Conservation (phyloP, 2,888 invertebrate genomes). For the Coelopa pilipes region DNA sequence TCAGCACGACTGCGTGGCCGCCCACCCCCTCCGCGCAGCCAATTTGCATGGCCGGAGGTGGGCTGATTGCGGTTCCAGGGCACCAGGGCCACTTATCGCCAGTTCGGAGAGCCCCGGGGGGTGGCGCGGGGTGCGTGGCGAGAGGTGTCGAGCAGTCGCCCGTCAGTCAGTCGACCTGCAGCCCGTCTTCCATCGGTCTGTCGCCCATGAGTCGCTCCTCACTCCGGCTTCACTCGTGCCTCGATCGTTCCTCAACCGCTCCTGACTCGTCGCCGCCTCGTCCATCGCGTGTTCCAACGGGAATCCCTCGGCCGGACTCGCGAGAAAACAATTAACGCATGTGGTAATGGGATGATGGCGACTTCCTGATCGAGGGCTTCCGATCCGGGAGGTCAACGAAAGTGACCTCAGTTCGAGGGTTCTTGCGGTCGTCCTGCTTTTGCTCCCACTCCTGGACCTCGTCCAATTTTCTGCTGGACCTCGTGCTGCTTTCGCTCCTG, state of each 20-base stretch:
- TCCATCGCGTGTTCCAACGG: conserved; percentile 16
- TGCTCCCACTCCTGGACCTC: too few relatives aligned
- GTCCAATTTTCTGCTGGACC: too few relatives aligned
- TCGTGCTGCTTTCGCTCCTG: too few relatives aligned
- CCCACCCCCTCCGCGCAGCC: not conserved
- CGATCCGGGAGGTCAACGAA: not conserved
- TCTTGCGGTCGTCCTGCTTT: not conserved
- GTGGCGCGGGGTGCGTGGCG: too few relatives aligned
- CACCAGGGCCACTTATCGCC: conserved; percentile 2
- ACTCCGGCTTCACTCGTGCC: too few relatives aligned
- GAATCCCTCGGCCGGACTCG: not conserved
- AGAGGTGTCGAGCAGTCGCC: too few relatives aligned
- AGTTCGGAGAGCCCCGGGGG: not conserved
- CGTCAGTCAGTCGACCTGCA: too few relatives aligned
- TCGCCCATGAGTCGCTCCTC: too few relatives aligned
- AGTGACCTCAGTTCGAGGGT: not conserved
- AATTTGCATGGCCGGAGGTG: conserved; percentile 23
- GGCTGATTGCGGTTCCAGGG: conserved; percentile 8
- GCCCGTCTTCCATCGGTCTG: too few relatives aligned
- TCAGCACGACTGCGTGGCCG: not conserved
- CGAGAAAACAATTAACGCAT: conserved; percentile 19
- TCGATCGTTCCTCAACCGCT: too few relatives aligned
- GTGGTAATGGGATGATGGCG: conserved; percentile 15
- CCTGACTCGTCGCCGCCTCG: too few relatives aligned
- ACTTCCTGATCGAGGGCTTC: not conserved